Evolutionary conservation across 2,113 vertebrate genomes (phyloP).

Genomic region (Tautogolabrus adspersus): DNA sequence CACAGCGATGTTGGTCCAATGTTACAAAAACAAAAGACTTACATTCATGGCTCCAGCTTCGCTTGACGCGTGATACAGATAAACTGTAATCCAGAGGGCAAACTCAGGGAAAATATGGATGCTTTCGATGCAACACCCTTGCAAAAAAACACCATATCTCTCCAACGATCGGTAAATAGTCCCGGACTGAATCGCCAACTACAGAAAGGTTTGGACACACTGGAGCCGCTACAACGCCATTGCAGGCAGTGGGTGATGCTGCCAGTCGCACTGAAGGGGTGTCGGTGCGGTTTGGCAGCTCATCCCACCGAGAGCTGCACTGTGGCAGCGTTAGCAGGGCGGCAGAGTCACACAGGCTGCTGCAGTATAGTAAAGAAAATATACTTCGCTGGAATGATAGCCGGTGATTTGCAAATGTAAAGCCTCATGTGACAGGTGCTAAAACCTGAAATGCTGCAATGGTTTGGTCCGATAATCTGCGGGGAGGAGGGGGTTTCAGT

Average conservation of each 20-base stretch:
- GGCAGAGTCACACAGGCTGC: constrained; percentile 12
- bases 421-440: constrained; percentile 79
- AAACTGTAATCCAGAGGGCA: constrained; percentile 53
- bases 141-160: constrained; percentile 55
- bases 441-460: constrained; percentile 75
- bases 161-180: constrained; percentile 44
- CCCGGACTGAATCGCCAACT: constrained; percentile 54
- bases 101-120: constrained; percentile 11
- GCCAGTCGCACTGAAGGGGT: constrained; percentile 74
- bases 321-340: constrained; percentile 2
- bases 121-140: constrained; percentile 30
- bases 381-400: neutral
- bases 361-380: neutral
- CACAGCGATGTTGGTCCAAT: constrained; percentile 60
- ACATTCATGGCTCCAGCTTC: constrained; percentile 76
- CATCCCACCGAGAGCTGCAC: constrained; percentile 45
- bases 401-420: constrained; percentile 4
- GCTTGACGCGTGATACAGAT: constrained; percentile 44
- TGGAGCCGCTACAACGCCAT: constrained; percentile 82
- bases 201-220: constrained; percentile 68
- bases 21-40: constrained; percentile 85
- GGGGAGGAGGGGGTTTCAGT: constrained; percentile 64
- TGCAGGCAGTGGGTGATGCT: constrained; percentile 81
- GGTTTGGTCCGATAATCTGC: constrained; percentile 84
- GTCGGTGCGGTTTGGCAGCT: constrained; percentile 56